These are phyloP conservation scores for Asobara japonica DNA, from an alignment of 1,140 invertebrate genomes.

Conservation along the genomic window DNA sequence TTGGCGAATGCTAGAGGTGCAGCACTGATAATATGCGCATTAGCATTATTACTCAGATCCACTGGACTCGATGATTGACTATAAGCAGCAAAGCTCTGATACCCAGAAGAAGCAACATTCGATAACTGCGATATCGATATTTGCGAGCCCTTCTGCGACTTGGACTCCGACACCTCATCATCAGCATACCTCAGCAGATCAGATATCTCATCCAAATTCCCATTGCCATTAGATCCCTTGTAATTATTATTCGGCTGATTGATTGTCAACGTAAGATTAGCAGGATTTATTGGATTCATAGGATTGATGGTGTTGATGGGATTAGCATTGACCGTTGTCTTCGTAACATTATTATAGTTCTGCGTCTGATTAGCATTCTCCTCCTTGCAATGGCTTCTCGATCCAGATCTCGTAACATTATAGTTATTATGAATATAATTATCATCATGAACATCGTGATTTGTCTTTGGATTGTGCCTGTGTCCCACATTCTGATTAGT, in stretches of 20 bases:
- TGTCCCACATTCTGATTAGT: conserved; percentile 25
- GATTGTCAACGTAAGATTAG: conserved; percentile 56
- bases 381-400: conserved; percentile 61
- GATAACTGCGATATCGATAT: conserved; percentile 82
- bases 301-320: conserved; percentile 54
- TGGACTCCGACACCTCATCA: conserved; percentile 63
- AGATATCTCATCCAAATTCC: conserved; percentile 76
- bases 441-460: conserved; percentile 58
- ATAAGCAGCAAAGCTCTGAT: conserved; percentile 90
- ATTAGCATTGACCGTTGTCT: conserved; percentile 63
- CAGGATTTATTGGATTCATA: conserved; percentile 49
- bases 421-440: conserved; percentile 63
- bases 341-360: conserved; percentile 62
- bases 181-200: conserved; percentile 73
- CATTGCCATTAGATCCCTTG: conserved; percentile 44
- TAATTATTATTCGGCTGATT: conserved; percentile 49
- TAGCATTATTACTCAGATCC: conserved; percentile 71
- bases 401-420: conserved; percentile 56
- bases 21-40: conserved; percentile 66
- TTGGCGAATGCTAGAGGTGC: conserved; percentile 87
- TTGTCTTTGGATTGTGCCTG: conserved; percentile 52
- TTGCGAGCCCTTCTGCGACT: conserved; percentile 64
- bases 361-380: conserved; percentile 67
- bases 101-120: conserved; percentile 87
- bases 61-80: conserved; percentile 91